Evolutionary conservation across 2,113 vertebrate species (phyloP).

Genomic region (Triplophysa siluroides): DNA sequence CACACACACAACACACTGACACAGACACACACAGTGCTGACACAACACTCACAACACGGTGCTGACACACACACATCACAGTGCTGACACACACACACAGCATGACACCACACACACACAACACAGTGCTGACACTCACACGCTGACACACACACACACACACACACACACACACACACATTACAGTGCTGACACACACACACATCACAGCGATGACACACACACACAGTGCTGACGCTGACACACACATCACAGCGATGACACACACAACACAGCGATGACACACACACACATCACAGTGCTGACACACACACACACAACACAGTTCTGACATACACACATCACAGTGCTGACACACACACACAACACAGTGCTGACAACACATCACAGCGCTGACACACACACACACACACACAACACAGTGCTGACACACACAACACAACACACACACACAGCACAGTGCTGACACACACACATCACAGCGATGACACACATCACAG

Average conservation of each 20-base stretch:
- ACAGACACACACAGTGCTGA: constrained; percentile 41
- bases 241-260: constrained; percentile 29
- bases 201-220: no score
- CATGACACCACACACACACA: constrained; percentile 25
- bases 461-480: constrained; percentile 25
- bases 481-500: constrained; percentile 19
- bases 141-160: constrained; percentile 27
- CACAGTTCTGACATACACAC: no score
- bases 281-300: constrained; percentile 39
- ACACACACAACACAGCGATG: constrained; percentile 15
- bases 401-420: constrained; percentile 15
- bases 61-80: no score
- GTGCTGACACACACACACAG: no score
- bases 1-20: no score
- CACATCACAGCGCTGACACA: constrained; percentile 30
- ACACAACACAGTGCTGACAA: no score
- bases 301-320: constrained; percentile 30
- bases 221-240: no score
- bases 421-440: constrained; percentile 21
- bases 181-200: no score
- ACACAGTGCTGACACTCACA: constrained; percentile 15
- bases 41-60: constrained; percentile 18
- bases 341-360: no score
- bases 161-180: constrained; percentile 38
- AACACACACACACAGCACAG: constrained; percentile 47